These are phyloP conservation scores for Synergus umbraculus DNA, from an alignment of 2,888 invertebrate species.

Conservation along the genomic window DNA sequence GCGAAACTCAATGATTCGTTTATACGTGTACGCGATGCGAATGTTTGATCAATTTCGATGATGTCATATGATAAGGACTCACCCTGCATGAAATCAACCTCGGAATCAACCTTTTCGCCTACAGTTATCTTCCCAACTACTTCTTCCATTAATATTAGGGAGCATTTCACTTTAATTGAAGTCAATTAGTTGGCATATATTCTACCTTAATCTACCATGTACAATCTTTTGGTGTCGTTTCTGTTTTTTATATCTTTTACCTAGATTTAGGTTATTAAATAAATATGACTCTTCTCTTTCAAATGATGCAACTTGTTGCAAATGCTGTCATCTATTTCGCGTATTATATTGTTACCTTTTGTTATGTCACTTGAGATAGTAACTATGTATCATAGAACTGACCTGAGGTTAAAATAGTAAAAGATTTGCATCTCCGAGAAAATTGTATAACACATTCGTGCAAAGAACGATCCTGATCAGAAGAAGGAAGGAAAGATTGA, in stretches of 20 bases:
- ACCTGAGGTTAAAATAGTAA: constrained; percentile 2
- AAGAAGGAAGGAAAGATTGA: constrained; percentile 52
- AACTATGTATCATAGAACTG: not conserved
- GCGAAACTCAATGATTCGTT: constrained; percentile 4
- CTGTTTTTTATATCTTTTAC: no score
- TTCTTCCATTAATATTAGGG: constrained; percentile 7
- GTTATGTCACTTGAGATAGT: not conserved
- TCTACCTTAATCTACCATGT: not conserved
- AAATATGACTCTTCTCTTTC: not conserved
- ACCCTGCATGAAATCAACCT: constrained; percentile 6
- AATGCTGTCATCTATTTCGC: not conserved
- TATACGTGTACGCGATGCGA: not conserved
- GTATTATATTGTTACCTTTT: no score
- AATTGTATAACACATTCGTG: constrained; percentile 39
- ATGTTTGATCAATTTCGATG: constrained; percentile 18
- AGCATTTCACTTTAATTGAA: constrained; percentile 37
- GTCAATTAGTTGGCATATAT: constrained; percentile 14
- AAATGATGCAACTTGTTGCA: constrained; percentile 16
- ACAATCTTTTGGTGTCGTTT: not conserved
- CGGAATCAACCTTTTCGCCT: not conserved
- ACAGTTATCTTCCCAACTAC: not conserved
- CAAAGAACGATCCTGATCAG: constrained; percentile 42
- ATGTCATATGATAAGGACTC: constrained; percentile 20
- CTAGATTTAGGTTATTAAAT: no score
- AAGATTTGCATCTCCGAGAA: constrained; percentile 4